A percentile compares a stretch with the other conserved stretches of the same genome.
phyloP scores from a whole-genome alignment of 2,113 vertebrate species.

The Meles meles region DNA sequence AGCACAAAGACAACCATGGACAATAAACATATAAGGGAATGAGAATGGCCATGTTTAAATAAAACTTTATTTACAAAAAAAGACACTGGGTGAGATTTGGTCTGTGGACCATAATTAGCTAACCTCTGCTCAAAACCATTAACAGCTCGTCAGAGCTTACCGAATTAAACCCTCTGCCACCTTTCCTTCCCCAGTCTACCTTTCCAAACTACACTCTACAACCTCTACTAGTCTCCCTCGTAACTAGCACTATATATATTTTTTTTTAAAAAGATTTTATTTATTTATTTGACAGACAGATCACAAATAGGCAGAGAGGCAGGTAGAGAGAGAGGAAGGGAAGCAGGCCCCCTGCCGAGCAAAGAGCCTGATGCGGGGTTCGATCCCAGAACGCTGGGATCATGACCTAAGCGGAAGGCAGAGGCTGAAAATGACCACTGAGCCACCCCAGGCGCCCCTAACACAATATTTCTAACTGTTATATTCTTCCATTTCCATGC shows the following conservation, averaged over 20 bases:
- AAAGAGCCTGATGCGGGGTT: too few relatives aligned
- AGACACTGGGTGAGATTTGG: background rate
- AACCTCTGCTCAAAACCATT: background rate
- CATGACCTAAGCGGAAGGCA: too few relatives aligned
- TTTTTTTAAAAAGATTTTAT: too few relatives aligned
- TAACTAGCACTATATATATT: background rate
- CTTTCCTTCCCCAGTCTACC: background rate
- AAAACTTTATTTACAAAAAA: conserved; percentile 6
- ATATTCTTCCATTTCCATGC: background rate
- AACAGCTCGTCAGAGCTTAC: background rate
- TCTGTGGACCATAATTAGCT: background rate
- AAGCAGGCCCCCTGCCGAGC: too few relatives aligned
- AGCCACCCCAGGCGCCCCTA: too few relatives aligned
- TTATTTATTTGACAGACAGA: too few relatives aligned
- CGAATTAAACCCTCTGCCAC: background rate
- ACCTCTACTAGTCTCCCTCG: background rate
- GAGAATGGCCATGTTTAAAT: background rate
- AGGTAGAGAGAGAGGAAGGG: too few relatives aligned
- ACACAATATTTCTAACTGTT: background rate
- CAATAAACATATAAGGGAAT: background rate
- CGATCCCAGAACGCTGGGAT: too few relatives aligned
- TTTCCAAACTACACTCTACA: background rate
- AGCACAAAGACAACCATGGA: background rate
- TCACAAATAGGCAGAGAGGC: too few relatives aligned
- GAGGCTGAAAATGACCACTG: too few relatives aligned